phyloP scores from a whole-genome alignment of 1,140 invertebrate species.

The Lordiphosa collinella region DNA sequence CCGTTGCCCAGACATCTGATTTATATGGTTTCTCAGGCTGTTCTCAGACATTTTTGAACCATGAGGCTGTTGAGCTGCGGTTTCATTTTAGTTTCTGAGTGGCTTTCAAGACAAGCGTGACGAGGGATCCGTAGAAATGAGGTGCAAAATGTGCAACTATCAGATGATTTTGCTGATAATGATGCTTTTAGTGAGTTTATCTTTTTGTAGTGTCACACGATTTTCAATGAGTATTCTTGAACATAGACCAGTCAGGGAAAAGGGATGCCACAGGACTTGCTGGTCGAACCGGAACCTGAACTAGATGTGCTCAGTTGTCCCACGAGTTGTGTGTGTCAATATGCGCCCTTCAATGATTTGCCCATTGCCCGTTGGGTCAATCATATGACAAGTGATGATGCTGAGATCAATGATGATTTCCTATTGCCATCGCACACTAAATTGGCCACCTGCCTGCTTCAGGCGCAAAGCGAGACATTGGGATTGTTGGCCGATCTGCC shows the following conservation, averaged over 20 bases:
- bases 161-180: slow-evolving; percentile 10
- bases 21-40: neutral
- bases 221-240: neutral
- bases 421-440: slow-evolving; percentile 79
- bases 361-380: slow-evolving; percentile 80
- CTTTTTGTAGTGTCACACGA: neutral
- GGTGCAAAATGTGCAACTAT: slow-evolving; percentile 10
- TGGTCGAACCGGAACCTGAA: slow-evolving; percentile 7
- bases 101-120: slow-evolving; percentile 25
- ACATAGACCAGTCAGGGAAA: slow-evolving; percentile 8
- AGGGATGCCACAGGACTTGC: neutral
- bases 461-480: slow-evolving; percentile 79
- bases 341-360: slow-evolving; percentile 80
- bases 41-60: slow-evolving; percentile 11
- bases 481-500: slow-evolving; percentile 81
- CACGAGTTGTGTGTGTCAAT: slow-evolving; percentile 80
- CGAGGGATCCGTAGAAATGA: slow-evolving; percentile 6
- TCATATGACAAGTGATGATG: slow-evolving; percentile 42
- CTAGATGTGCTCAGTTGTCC: slow-evolving; percentile 74
- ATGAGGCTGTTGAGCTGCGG: slow-evolving; percentile 11
- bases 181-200: slow-evolving; percentile 15
- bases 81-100: slow-evolving; percentile 41
- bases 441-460: slow-evolving; percentile 82
- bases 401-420: slow-evolving; percentile 40
- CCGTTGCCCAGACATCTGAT: neutral